These are phyloP conservation scores for Myanophis thanlyinensis DNA, from an alignment of 2,113 vertebrate genomes.

Conservation along the genomic window DNA sequence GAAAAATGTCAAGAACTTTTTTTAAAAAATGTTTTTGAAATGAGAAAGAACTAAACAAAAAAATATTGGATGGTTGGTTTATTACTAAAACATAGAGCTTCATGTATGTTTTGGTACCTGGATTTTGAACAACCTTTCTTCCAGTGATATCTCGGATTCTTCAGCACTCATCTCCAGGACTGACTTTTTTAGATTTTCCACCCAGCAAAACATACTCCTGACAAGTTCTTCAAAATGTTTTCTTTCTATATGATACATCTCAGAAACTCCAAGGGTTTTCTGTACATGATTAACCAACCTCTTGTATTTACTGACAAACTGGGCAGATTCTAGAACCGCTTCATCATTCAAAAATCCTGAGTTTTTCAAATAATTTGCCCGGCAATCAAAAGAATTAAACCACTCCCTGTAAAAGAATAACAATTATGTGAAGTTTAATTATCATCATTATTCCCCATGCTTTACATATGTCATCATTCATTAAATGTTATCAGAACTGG, in stretches of 20 bases:
- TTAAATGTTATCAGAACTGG: neutral
- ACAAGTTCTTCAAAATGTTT: constrained; percentile 62
- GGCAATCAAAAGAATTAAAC: constrained; percentile 63
- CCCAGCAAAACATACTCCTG: constrained; percentile 62
- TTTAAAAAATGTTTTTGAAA: neutral
- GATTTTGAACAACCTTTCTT: constrained; percentile 61
- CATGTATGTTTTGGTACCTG: constrained; percentile 61
- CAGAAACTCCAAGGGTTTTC: constrained; percentile 50
- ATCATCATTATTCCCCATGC: neutral
- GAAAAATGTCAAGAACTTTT: neutral
- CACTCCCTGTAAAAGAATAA: constrained; percentile 62
- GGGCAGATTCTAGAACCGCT: constrained; percentile 49
- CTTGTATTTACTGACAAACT: constrained; percentile 59
- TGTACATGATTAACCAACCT: constrained; percentile 41
- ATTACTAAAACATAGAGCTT: neutral
- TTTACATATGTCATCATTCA: neutral
- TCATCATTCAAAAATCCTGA: constrained; percentile 57
- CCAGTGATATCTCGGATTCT: constrained; percentile 58
- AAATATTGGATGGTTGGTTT: neutral
- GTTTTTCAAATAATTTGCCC: constrained; percentile 61
- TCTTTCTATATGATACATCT: constrained; percentile 37
- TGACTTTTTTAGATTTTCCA: constrained; percentile 66
- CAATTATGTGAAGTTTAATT: neutral
- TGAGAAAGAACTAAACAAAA: neutral
- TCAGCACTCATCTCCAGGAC: constrained; percentile 61